These are phyloP conservation scores for Machimus rusticus DNA, from an alignment of 2,888 invertebrate species.

Conservation along the genomic window DNA sequence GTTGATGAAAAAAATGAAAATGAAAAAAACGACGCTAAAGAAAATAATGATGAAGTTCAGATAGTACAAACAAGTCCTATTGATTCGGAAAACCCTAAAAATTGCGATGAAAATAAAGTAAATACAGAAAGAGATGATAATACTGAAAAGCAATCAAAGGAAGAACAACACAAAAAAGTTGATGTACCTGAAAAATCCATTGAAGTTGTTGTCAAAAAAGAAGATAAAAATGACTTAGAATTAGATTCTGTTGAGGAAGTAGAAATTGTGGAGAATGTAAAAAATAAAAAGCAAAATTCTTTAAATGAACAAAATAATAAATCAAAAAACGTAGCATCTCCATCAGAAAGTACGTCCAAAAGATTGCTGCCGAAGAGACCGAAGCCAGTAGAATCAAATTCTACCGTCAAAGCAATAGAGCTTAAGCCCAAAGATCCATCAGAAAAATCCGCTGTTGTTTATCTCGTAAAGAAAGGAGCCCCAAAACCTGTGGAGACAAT, in stretches of 20 bases:
- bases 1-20: neutral
- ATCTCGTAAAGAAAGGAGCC: neutral
- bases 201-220: neutral
- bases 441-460: neutral
- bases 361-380: neutral
- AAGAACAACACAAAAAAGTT: neutral
- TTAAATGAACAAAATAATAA: neutral
- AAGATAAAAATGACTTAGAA: neutral
- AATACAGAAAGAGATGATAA: neutral
- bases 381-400: neutral
- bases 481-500: slow-evolving; percentile 17
- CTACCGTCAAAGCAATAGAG: neutral
- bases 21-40: neutral
- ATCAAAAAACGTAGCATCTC: neutral
- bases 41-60: neutral
- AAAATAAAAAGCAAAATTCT: neutral
- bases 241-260: neutral
- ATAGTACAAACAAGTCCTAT: neutral
- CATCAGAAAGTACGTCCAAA: neutral
- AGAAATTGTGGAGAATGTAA: neutral
- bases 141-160: neutral
- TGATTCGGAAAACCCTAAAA: neutral
- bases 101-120: neutral
- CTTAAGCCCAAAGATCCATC: neutral
- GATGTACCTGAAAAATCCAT: neutral